These are phyloP conservation scores for Orchesella flavescens DNA, from an alignment of 2,888 invertebrate genomes.

Conservation along the genomic window DNA sequence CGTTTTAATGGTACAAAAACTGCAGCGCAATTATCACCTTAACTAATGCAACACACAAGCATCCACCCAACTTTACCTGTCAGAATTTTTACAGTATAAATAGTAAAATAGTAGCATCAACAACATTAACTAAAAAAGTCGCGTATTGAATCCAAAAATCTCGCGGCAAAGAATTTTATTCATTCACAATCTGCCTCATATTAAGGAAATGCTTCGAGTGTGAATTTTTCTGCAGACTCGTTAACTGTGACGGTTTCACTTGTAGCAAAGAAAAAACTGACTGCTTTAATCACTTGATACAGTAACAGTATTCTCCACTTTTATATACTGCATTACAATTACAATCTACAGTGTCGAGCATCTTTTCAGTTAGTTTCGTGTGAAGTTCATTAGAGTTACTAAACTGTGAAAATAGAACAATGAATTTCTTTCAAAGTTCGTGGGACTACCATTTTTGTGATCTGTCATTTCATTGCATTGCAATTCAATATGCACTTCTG, in stretches of 20 bases:
- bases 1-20: no score
- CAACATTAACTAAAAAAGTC: no score
- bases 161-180: no score
- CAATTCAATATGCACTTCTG: no score
- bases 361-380: neutral
- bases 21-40: neutral
- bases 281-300: no score
- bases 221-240: conserved; percentile 11
- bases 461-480: neutral
- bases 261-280: neutral
- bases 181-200: conserved; percentile 4
- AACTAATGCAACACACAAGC: neutral
- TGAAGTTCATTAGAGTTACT: conserved; percentile 25
- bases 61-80: neutral
- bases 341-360: no score
- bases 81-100: neutral
- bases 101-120: neutral
- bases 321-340: no score
- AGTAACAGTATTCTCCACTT: no score
- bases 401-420: conserved; percentile 22
- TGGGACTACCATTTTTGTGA: neutral
- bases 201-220: conserved; percentile 6
- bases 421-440: conserved; percentile 6
- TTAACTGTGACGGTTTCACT: conserved; percentile 37
- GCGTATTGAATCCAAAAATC: no score